These are phyloP conservation scores for Campoplex nolae DNA, from an alignment of 2,888 invertebrate species.

Conservation along the genomic window DNA sequence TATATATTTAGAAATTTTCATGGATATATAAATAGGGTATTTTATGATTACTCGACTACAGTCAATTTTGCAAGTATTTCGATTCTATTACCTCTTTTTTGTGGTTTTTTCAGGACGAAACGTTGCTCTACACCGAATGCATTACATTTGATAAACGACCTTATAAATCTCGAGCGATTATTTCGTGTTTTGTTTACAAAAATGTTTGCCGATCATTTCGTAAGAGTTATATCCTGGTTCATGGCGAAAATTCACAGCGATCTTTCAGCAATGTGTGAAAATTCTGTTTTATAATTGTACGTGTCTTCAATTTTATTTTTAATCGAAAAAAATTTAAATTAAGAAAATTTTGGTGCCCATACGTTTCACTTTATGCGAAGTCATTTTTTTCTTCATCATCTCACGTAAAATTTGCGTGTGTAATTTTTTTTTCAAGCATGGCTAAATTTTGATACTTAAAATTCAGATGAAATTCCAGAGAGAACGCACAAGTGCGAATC, in stretches of 20 bases:
- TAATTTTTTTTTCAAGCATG: background rate
- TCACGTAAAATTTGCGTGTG: background rate
- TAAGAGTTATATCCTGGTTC: no score
- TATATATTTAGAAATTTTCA: constrained; percentile 4
- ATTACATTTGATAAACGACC: background rate
- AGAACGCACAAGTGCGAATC: constrained; percentile 38
- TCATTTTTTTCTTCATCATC: background rate
- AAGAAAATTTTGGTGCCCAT: no score
- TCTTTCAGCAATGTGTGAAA: no score
- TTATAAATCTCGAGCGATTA: no score
- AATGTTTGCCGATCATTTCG: no score
- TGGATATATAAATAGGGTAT: background rate
- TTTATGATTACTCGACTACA: background rate
- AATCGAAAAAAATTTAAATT: no score
- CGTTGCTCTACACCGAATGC: background rate
- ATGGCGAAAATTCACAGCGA: no score
- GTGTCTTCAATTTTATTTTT: no score
- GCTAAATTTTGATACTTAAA: background rate
- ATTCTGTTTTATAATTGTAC: no score
- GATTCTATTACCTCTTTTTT: background rate
- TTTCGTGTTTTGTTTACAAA: no score
- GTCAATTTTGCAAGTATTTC: background rate
- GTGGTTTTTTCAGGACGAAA: background rate
- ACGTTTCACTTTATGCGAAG: background rate
- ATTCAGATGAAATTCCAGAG: background rate